Base-by-base conservation (phyloP, 2,797 vertebrate species). In the Ctenopoma multispine region DNA sequence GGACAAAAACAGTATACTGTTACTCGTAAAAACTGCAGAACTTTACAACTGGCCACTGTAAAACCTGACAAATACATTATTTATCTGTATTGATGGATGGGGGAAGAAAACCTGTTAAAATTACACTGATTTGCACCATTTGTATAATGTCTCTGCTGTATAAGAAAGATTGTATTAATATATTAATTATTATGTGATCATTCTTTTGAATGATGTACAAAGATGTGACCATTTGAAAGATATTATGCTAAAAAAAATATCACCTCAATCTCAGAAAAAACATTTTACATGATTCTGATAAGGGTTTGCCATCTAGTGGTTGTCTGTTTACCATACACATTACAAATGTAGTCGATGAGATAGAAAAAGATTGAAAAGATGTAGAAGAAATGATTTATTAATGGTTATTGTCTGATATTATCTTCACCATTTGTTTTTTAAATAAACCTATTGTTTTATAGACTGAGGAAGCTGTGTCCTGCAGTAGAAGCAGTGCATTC, bases 281-380 rank as follows among this genome's bases (percentile, higher is more conserved):
- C 24, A 5, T 21, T 70, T 56, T 14, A 49, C 18, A 41, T 0
- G 2, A 55, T 66, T 71, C 15, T 34, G 57, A 68, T 72, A 63
- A 82, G 73, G n/a, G 57, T 69, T 71, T 80, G 87, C 85, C 86
- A 81, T 84, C 89, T 90, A 72, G 86, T 85, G 90, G 86, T 24
- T 66, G 34, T 61, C 10, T 38, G 20, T 54, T 72, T 24, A 20
- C 10, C 20, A 23, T 77, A 54, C 3, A 51, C 13, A 23, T 11
- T 23, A 34, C 8, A 63, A 34, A 57, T 34, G 13, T 44, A 38
- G 36, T 47, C 29, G 12, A 9, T 14, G 15, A 38, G 24, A 51
- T 6, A 2, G 10, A 21, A 4, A 29, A 21, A 38, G 17, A 61
- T 38, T 41, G 14, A 57, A 6, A 4, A 36, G n/a, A 41, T 73